These are phyloP conservation scores for Proisotoma minuta DNA, from an alignment of 2,888 invertebrate genomes.

Conservation along the genomic window DNA sequence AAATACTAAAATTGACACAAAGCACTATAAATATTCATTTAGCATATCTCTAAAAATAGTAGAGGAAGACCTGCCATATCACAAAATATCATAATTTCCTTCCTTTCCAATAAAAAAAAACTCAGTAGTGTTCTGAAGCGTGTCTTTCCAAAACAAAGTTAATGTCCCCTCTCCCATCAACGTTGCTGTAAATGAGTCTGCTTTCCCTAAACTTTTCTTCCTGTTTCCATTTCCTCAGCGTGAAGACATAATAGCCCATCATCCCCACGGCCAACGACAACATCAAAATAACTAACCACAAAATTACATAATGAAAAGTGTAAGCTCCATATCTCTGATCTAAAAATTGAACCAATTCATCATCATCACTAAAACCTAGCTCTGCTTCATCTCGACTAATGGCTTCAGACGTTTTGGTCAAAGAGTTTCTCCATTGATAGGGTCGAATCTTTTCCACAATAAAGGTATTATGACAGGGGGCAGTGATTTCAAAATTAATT, in stretches of 20 bases:
- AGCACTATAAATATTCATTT: too few relatives aligned
- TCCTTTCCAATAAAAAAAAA: too few relatives aligned
- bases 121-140: too few relatives aligned
- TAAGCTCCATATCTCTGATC: not conserved
- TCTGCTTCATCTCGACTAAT: constrained; percentile 8
- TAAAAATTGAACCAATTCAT: not conserved
- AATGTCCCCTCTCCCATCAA: not conserved
- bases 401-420: not conserved
- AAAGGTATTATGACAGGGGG: constrained; percentile 4
- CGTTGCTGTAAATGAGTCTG: constrained; percentile 23
- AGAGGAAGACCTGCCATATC: too few relatives aligned
- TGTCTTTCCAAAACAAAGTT: too few relatives aligned
- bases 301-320: not conserved
- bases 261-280: constrained; percentile 2
- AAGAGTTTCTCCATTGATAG: constrained; percentile 27
- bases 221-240: constrained; percentile 22
- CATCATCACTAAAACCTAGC: not conserved
- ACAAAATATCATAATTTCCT: too few relatives aligned
- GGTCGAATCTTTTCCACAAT: constrained; percentile 23
- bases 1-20: too few relatives aligned
- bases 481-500: not conserved
- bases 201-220: constrained; percentile 16
- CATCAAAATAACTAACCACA: constrained; percentile 20
- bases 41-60: too few relatives aligned
- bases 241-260: constrained; percentile 7